Percentiles rank a stretch among this genome's conserved stretches.
phyloP scores from a whole-genome alignment of 2,888 invertebrate genomes.

The Mermis nigrescens region DNA sequence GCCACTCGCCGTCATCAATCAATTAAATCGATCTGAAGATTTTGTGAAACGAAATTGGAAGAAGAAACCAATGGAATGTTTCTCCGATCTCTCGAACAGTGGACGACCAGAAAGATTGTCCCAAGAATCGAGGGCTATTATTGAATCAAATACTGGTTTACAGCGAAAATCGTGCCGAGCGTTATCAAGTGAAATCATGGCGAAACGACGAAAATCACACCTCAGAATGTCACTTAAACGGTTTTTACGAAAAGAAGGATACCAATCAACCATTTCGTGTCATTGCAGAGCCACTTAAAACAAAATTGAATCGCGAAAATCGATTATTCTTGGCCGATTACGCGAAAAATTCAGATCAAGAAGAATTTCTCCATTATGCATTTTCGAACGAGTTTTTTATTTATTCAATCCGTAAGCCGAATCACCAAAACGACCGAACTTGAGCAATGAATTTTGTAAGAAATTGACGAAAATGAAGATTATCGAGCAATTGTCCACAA shows the following conservation, averaged over 20 bases:
- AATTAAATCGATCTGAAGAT: no score
- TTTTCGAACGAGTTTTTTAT: background rate
- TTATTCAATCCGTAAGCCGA: background rate
- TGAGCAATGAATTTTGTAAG: background rate
- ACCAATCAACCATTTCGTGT: background rate
- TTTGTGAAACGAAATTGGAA: no score
- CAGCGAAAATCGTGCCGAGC: no score
- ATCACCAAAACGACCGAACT: background rate
- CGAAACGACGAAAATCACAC: background rate
- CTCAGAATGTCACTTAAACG: background rate
- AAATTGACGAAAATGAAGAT: background rate
- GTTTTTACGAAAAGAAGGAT: no score
- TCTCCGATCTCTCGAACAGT: no score
- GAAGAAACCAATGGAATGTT: no score
- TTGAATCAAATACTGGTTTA: no score
- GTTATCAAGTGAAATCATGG: background rate
- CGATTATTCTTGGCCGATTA: constrained; percentile 5
- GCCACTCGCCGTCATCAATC: no score
- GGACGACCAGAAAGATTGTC: no score
- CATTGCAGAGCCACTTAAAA: background rate
- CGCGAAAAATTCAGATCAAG: constrained; percentile 1
- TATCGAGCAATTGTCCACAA: background rate
- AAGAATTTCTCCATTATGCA: background rate
- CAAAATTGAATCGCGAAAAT: constrained; percentile 1
- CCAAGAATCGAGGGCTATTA: no score